A percentile compares a stretch with the other conserved stretches of the same genome.
Conservation (phyloP, 2,888 invertebrate species). For the Hesperia comma region DNA sequence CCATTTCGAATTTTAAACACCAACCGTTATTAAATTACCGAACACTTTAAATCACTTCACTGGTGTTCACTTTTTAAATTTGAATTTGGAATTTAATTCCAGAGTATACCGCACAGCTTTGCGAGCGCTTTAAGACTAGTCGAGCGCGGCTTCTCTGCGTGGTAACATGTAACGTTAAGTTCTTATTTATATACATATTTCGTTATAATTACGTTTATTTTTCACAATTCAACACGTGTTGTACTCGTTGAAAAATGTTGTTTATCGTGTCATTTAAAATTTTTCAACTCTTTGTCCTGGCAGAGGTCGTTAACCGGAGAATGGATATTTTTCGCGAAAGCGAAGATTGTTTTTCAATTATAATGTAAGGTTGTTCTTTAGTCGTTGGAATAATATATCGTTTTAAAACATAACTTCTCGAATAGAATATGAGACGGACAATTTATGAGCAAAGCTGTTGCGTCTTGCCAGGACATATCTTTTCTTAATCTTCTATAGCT, state of each 20-base stretch:
- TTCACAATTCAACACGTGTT: conserved; percentile 58
- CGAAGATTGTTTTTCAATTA: neutral
- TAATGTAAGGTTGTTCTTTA: no score
- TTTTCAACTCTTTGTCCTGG: conserved; percentile 36
- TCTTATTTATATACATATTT: conserved; percentile 68
- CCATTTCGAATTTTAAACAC: conserved; percentile 66
- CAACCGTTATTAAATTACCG: conserved; percentile 70
- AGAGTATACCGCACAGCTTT: conserved; percentile 65
- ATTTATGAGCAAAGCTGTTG: no score
- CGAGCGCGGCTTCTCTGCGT: conserved; percentile 46
- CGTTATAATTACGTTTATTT: conserved; percentile 71
- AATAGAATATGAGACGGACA: no score
- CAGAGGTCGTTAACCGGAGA: conserved; percentile 3
- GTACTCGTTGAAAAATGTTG: conserved; percentile 52
- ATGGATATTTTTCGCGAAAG: neutral
- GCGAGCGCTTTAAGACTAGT: conserved; percentile 68
- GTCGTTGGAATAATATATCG: no score
- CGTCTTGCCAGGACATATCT: no score
- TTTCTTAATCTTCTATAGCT: no score
- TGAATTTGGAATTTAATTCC: conserved; percentile 55
- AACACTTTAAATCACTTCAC: conserved; percentile 63
- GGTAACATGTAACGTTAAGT: conserved; percentile 53
- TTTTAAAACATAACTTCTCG: no score
- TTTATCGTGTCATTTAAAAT: conserved; percentile 21
- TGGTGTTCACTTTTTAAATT: conserved; percentile 56